These are phyloP conservation scores for Cryptotis parvus DNA, from an alignment of 2,113 vertebrate genomes.

Conservation along the genomic window DNA sequence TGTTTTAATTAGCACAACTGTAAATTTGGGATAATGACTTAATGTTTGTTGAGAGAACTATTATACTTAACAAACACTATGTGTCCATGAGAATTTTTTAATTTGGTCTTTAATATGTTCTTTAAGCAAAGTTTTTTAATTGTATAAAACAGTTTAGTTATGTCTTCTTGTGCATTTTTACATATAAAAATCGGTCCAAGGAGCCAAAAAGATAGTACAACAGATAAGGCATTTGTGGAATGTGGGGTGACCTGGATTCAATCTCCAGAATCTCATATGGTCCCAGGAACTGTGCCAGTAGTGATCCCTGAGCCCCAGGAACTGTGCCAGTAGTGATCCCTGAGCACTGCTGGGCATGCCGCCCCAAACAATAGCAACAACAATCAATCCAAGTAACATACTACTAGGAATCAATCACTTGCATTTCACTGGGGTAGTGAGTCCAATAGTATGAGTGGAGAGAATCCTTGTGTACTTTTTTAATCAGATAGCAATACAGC, in stretches of 20 bases:
- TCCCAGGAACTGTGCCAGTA: too few relatives aligned
- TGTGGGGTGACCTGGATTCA: too few relatives aligned
- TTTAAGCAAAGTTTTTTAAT: not conserved
- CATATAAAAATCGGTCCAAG: not conserved
- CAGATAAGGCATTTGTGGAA: not conserved
- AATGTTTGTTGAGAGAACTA: not conserved
- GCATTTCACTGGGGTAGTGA: not conserved
- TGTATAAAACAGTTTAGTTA: not conserved
- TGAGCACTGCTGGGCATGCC: too few relatives aligned
- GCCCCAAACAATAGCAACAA: not conserved
- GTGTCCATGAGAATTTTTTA: not conserved
- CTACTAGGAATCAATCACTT: not conserved
- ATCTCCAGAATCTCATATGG: too few relatives aligned
- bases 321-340: too few relatives aligned
- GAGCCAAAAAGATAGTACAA: not conserved
- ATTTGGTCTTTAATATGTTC: too few relatives aligned
- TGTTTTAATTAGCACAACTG: slow-evolving; percentile 2
- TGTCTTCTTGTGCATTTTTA: not conserved
- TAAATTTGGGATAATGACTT: slow-evolving; percentile 37
- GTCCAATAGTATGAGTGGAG: not conserved
- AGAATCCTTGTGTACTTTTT: not conserved
- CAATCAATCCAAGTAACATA: not conserved
- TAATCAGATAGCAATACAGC: not conserved
- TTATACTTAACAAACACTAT: not conserved
- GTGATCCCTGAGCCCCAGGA: too few relatives aligned